Conservation (phyloP, 2,113 vertebrate genomes). For the Myotis davidii region DNA sequence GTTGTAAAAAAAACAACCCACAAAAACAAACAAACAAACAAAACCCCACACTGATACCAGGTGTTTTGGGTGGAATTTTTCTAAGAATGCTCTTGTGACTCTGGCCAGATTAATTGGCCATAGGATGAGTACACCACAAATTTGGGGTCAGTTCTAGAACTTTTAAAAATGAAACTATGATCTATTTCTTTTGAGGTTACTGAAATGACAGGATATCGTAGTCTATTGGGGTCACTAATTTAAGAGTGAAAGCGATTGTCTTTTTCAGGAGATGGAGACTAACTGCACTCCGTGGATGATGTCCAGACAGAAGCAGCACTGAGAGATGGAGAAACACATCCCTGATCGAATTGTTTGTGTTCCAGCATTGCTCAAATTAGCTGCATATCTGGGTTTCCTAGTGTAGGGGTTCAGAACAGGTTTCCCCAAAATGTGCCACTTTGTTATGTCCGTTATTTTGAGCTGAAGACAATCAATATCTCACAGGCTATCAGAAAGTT, state of each 20-base stretch:
- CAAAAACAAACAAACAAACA: no score
- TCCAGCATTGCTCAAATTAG: not conserved
- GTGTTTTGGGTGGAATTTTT: not conserved
- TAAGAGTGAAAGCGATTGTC: not conserved
- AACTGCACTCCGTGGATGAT: not conserved
- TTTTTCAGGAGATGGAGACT: not conserved
- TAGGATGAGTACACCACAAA: not conserved
- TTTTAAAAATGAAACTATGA: not conserved
- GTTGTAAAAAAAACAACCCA: not conserved
- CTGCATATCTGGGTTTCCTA: not conserved
- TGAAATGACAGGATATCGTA: not conserved
- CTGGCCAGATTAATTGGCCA: not conserved
- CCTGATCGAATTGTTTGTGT: not conserved
- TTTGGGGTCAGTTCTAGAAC: accelerated
- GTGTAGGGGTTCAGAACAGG: not conserved
- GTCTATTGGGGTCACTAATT: not conserved
- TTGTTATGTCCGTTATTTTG: not conserved
- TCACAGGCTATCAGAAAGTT: not conserved
- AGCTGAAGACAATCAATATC: not conserved
- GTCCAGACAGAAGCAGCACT: not conserved
- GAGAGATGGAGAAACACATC: not conserved
- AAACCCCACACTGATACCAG: not conserved
- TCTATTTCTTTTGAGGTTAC: not conserved
- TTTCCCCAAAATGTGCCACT: not conserved
- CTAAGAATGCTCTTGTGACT: not conserved